phyloP scores from a whole-genome alignment of 1,140 invertebrate genomes.

The Panonychus citri region DNA sequence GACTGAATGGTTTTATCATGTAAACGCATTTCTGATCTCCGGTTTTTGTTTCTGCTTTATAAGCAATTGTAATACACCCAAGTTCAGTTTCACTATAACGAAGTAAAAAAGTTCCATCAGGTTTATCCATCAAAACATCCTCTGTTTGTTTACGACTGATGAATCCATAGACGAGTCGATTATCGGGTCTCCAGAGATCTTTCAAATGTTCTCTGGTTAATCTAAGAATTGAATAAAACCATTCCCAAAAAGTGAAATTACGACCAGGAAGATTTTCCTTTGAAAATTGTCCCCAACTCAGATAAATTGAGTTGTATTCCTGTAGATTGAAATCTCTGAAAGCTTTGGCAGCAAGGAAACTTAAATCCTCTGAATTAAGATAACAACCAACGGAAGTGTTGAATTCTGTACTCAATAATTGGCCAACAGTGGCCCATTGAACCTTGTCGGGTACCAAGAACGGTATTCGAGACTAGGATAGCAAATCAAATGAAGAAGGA shows the following conservation, averaged over 20 bases:
- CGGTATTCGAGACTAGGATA: conserved; percentile 30
- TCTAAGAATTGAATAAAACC: conserved; percentile 93
- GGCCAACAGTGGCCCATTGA: conserved; percentile 54
- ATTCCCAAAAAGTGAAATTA: conserved; percentile 94
- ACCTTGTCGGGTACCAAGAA: conserved; percentile 72
- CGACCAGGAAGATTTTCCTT: conserved; percentile 74
- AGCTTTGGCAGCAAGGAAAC: conserved; percentile 72
- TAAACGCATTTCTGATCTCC: conserved; percentile 1
- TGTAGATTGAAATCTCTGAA: conserved; percentile 30
- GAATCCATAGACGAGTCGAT: conserved; percentile 67
- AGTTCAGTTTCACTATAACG: conserved; percentile 83
- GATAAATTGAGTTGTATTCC: conserved; percentile 28
- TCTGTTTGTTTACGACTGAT: conserved; percentile 67
- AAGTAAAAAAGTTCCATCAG: conserved; percentile 68
- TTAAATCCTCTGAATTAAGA: conserved; percentile 57
- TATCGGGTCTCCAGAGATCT: conserved; percentile 52
- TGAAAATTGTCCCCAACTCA: conserved; percentile 77
- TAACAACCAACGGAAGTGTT: conserved; percentile 50
- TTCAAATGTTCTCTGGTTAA: conserved; percentile 75
- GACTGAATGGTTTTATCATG: conserved; percentile 59
- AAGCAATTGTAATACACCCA: conserved; percentile 83
- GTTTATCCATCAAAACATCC: conserved; percentile 47
- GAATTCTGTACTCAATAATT: conserved; percentile 73
- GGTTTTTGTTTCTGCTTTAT: conserved; percentile 41
- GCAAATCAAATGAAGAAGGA: no score